Percentiles rank a stretch among this genome's conserved stretches.
Evolutionary conservation across 2,888 invertebrate genomes (phyloP).

Genomic region (Masnerella sp.): DNA sequence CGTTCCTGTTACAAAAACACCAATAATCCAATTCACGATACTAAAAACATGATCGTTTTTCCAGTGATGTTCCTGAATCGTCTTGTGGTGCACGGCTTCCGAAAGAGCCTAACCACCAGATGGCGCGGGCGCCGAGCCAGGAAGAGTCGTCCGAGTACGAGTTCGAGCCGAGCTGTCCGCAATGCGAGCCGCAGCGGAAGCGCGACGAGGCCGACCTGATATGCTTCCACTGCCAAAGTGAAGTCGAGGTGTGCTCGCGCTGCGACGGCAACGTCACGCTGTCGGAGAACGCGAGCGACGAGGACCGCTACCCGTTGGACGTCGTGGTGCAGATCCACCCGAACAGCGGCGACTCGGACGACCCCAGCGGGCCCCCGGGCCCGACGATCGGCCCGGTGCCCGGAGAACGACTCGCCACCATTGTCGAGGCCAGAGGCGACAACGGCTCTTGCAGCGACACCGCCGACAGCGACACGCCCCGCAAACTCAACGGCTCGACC

Average conservation of each 20-base stretch:
- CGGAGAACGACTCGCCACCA: slow-evolving; percentile 71
- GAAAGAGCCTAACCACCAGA: slow-evolving; percentile 41
- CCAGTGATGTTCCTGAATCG: slow-evolving; percentile 50
- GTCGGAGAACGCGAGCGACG: slow-evolving; percentile 67
- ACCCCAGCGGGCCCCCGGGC: slow-evolving; percentile 53
- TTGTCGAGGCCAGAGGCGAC: slow-evolving; percentile 71
- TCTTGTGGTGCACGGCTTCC: slow-evolving; percentile 32
- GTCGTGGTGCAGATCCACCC: slow-evolving; percentile 71
- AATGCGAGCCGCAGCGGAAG: slow-evolving; percentile 64
- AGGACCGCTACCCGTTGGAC: slow-evolving; percentile 68
- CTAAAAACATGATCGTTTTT: too few relatives aligned
- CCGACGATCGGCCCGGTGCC: slow-evolving; percentile 14
- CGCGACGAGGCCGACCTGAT: slow-evolving; percentile 71
- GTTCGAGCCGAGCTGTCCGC: slow-evolving; percentile 62
- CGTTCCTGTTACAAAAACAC: too few relatives aligned
- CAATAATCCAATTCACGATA: too few relatives aligned
- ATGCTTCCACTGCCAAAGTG: slow-evolving; percentile 74
- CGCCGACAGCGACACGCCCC: slow-evolving; percentile 66
- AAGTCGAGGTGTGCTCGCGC: slow-evolving; percentile 64
- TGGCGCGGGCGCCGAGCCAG: slow-evolving; percentile 16
- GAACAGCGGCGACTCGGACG: slow-evolving; percentile 71
- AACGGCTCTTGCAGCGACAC: slow-evolving; percentile 68
- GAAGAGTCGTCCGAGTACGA: slow-evolving; percentile 56
- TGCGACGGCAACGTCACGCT: slow-evolving; percentile 67
- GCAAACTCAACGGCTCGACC: slow-evolving; percentile 64